Evolutionary conservation across 2,113 vertebrate species (phyloP).

Genomic region (Channa maculata): DNA sequence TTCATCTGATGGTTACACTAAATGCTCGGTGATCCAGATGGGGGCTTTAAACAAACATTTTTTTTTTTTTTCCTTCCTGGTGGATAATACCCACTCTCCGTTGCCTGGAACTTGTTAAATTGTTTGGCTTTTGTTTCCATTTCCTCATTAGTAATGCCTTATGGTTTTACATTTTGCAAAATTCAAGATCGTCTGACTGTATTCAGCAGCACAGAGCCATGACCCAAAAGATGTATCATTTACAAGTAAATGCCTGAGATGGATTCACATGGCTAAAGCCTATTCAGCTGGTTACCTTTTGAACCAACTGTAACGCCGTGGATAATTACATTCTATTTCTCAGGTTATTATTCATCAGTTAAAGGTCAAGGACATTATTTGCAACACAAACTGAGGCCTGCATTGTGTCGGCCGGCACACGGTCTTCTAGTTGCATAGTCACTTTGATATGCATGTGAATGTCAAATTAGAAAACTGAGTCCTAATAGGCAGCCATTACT

Average conservation of each 20-base stretch:
- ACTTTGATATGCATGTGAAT: slow-evolving; percentile 73
- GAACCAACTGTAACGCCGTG: slow-evolving; percentile 55
- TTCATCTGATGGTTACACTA: slow-evolving; percentile 41
- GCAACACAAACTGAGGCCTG: slow-evolving; percentile 51
- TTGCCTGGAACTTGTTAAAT: slow-evolving; percentile 34
- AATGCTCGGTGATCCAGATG: slow-evolving; percentile 52
- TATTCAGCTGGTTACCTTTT: slow-evolving; percentile 71
- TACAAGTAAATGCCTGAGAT: slow-evolving; percentile 46
- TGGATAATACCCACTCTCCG: slow-evolving; percentile 23
- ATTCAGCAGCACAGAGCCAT: slow-evolving; percentile 3
- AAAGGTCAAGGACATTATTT: slow-evolving; percentile 76
- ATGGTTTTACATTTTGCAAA: slow-evolving; percentile 45
- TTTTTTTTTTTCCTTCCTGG: not conserved
- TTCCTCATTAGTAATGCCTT: slow-evolving; percentile 60
- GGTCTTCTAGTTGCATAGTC: slow-evolving; percentile 52
- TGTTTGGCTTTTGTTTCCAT: slow-evolving; percentile 44
- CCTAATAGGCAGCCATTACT: slow-evolving; percentile 66
- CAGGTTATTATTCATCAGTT: slow-evolving; percentile 67
- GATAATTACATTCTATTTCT: slow-evolving; percentile 65
- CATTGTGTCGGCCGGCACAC: slow-evolving; percentile 42
- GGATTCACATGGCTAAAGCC: slow-evolving; percentile 53
- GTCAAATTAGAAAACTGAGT: slow-evolving; percentile 66
- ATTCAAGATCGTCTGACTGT: slow-evolving; percentile 42
- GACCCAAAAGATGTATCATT: slow-evolving; percentile 49
- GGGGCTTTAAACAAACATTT: slow-evolving; percentile 42